A percentile compares a stretch with the other conserved stretches of the same genome.
Evolutionary conservation across 2,113 vertebrate species (phyloP).

Genomic region (Eurystomus gularis): DNA sequence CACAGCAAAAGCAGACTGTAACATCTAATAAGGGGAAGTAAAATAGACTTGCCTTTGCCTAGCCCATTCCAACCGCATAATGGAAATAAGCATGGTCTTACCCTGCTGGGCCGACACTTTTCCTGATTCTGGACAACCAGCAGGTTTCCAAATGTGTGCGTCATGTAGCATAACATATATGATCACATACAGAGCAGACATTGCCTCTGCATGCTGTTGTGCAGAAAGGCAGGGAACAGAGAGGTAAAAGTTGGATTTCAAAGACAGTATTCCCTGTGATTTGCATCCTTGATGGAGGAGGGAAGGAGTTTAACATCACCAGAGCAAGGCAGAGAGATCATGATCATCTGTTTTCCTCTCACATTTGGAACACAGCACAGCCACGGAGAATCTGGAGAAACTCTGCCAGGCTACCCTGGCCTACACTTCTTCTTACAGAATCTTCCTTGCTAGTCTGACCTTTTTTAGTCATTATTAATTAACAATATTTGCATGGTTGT

Average conservation of each 20-base stretch:
- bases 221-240: not conserved
- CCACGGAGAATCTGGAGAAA: rapidly evolving
- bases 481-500: not conserved
- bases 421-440: not conserved
- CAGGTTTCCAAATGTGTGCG: not conserved
- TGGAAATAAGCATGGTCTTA: not conserved
- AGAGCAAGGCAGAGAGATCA: not conserved
- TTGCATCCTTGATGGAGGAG: not conserved
- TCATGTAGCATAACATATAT: rapidly evolving
- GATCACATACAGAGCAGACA: not conserved
- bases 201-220: not conserved
- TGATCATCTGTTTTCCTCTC: not conserved
- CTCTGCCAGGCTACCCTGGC: not conserved
- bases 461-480: not conserved
- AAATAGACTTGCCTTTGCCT: not conserved
- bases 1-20: not conserved
- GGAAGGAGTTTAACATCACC: not conserved
- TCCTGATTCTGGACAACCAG: not conserved
- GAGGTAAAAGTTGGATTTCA: not conserved
- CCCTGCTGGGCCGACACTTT: not conserved
- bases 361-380: not conserved
- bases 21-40: not conserved
- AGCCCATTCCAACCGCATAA: not conserved
- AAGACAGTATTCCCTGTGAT: not conserved
- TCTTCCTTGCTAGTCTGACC: not conserved